These are phyloP conservation scores for Scotopteryx bipunctaria DNA, from an alignment of 2,888 invertebrate genomes.

Conservation along the genomic window DNA sequence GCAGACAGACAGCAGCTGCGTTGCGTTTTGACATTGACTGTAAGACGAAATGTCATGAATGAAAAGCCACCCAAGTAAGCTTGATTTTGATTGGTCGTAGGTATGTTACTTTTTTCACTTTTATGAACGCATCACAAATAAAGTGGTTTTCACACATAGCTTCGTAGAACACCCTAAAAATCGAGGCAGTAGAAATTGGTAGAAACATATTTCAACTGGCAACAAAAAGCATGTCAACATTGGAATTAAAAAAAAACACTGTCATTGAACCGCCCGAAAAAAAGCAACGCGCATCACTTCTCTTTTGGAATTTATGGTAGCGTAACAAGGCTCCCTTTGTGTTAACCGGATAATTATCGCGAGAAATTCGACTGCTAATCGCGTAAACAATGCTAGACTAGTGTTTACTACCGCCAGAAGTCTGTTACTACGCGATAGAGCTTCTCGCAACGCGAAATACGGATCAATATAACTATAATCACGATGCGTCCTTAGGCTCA, in stretches of 20 bases:
- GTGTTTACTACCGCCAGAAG: conserved; percentile 36
- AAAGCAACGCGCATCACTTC: conserved; percentile 80
- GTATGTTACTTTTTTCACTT: neutral
- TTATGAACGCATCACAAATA: neutral
- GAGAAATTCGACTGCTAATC: conserved; percentile 65
- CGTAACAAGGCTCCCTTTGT: conserved; percentile 83
- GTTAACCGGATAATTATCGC: conserved; percentile 61
- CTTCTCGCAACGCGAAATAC: conserved; percentile 45
- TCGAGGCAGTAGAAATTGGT: neutral
- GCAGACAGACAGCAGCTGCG: neutral
- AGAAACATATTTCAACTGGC: conserved; percentile 46
- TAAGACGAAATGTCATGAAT: no score
- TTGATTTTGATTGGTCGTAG: conserved; percentile 5
- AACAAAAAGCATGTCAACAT: conserved; percentile 58
- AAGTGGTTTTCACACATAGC: neutral
- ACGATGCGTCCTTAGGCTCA: conserved; percentile 64
- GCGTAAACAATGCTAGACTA: conserved; percentile 74
- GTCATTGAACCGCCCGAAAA: conserved; percentile 76
- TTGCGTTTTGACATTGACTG: no score
- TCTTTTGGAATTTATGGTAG: conserved; percentile 83
- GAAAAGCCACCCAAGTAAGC: no score
- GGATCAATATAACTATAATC: conserved; percentile 68
- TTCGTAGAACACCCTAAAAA: neutral
- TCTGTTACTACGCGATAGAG: conserved; percentile 48
- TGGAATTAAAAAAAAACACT: conserved; percentile 62